Percentiles rank a stretch among this genome's conserved stretches.
phyloP scores from a whole-genome alignment of 2,888 invertebrate species.

The Diploptera punctata region DNA sequence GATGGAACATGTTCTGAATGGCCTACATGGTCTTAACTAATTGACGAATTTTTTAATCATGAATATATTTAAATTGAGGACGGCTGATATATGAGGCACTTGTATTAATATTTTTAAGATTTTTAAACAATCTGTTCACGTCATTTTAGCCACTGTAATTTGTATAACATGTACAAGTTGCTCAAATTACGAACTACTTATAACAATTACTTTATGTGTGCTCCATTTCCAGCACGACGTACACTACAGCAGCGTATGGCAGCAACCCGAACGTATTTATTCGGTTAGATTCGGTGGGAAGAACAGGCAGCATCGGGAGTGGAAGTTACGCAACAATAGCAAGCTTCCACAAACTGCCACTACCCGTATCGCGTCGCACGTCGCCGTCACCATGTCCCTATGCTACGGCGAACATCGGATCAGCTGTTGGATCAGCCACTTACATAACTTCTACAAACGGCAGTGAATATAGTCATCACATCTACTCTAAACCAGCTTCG shows the following conservation, averaged over 20 bases:
- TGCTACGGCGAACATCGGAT: constrained; percentile 61
- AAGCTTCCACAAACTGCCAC: constrained; percentile 77
- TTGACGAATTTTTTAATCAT: too few species aligned
- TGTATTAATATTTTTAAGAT: too few species aligned
- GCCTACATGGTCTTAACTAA: too few species aligned
- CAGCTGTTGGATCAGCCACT: constrained; percentile 32
- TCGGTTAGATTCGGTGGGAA: constrained; percentile 73
- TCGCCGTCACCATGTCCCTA: constrained; percentile 73
- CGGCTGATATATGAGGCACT: too few species aligned
- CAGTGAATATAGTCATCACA: constrained; percentile 44
- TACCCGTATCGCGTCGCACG: constrained; percentile 51
- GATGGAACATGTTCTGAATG: too few species aligned
- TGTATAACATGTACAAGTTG: too few species aligned
- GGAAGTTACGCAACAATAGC: constrained; percentile 86
- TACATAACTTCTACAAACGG: constrained; percentile 50
- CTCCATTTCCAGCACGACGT: constrained; percentile 67
- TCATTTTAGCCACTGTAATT: too few species aligned
- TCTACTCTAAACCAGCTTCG: constrained; percentile 68
- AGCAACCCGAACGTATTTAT: constrained; percentile 80
- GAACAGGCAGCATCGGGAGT: constrained; percentile 72
- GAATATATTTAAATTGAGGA: too few species aligned
- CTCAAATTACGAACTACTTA: too few species aligned
- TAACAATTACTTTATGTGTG: too few species aligned
- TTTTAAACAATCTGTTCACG: too few species aligned
- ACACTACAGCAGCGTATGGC: constrained; percentile 77